These are phyloP conservation scores for Eilema griseolum DNA, from an alignment of 2,888 invertebrate genomes.

Conservation along the genomic window DNA sequence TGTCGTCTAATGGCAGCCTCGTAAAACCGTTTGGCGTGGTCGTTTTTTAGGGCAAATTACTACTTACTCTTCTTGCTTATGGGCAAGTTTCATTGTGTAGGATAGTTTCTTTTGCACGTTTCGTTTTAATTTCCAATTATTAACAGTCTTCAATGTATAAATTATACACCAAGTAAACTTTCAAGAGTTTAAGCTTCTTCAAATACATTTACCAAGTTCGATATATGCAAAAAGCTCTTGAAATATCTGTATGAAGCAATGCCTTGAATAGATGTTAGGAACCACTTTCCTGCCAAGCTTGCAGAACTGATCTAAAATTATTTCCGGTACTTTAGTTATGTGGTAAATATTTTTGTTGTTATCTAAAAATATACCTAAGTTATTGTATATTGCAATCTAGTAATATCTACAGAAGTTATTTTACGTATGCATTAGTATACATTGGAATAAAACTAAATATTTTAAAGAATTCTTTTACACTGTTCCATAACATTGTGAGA, in stretches of 20 bases:
- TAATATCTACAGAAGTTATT: too few relatives aligned
- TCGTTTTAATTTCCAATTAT: background rate
- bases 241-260: conserved; percentile 60
- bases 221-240: conserved; percentile 55
- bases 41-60: background rate
- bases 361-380: background rate
- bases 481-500: too few relatives aligned
- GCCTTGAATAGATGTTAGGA: conserved; percentile 57
- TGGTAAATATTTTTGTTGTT: background rate
- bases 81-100: too few relatives aligned
- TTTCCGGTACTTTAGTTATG: background rate
- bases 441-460: too few relatives aligned
- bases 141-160: background rate
- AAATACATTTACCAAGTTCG: conserved; percentile 22
- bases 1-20: background rate
- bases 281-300: conserved; percentile 55
- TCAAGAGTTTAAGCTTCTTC: conserved; percentile 16
- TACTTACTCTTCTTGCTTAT: background rate
- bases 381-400: background rate
- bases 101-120: background rate
- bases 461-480: too few relatives aligned
- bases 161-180: conserved; percentile 1
- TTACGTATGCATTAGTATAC: too few relatives aligned
- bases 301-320: background rate
- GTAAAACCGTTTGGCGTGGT: background rate